Conservation (phyloP, 2,888 invertebrate genomes). For the Electrophaes corylata region DNA sequence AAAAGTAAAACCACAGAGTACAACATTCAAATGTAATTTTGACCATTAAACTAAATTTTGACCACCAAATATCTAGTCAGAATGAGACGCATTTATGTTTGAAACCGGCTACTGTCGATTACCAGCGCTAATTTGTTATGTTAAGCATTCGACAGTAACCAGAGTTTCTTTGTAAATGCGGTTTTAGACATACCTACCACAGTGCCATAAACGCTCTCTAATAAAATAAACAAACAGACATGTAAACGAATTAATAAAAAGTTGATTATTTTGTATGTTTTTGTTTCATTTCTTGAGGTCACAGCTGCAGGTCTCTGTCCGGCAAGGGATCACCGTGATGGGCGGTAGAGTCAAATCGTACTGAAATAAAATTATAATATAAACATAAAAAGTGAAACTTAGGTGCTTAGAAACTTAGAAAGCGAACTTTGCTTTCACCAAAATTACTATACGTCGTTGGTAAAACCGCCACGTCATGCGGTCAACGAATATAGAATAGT, state of each 20-base stretch:
- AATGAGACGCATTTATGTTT: constrained; percentile 17
- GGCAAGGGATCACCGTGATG: constrained; percentile 47
- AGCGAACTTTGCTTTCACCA: too few species aligned
- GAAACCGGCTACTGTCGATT: constrained; percentile 5
- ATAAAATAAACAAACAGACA: constrained; percentile 37
- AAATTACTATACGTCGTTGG: too few species aligned
- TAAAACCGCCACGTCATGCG: too few species aligned
- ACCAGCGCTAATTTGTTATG: neutral
- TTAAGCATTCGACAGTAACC: neutral
- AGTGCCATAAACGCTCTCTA: constrained; percentile 72
- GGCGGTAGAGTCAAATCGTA: constrained; percentile 47
- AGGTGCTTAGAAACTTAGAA: too few species aligned
- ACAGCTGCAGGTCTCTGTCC: constrained; percentile 48
- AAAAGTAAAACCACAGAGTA: constrained; percentile 49
- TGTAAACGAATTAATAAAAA: constrained; percentile 47
- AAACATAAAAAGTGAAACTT: too few species aligned
- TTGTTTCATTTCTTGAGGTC: constrained; percentile 55
- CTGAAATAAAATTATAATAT: constrained; percentile 32
- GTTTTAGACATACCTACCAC: constrained; percentile 46
- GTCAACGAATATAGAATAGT: too few species aligned
- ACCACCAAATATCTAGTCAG: constrained; percentile 70
- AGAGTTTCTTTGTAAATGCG: constrained; percentile 20
- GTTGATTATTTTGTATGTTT: constrained; percentile 56
- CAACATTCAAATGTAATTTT: constrained; percentile 49
- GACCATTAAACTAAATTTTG: constrained; percentile 42